Evolutionary conservation across 2,113 vertebrate genomes (phyloP), one percentile per base, ranked within the genome.

Genomic region (Mola mola): DNA sequence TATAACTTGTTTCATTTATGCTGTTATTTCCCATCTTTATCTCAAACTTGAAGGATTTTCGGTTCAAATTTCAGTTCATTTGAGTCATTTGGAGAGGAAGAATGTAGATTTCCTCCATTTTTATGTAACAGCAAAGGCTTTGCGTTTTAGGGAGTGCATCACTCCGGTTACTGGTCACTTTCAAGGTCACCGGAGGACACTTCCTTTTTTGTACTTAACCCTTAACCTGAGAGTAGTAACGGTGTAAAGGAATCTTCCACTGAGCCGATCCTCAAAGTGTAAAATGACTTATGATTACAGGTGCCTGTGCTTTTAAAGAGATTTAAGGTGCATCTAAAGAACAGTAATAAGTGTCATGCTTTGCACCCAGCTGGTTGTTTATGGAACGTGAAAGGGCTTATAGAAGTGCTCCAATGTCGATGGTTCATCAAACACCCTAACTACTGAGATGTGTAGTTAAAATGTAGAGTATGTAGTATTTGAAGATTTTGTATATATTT

Each of bases 171-270:
- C 89, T 87, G 86, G 83, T 91, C 93, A 88, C 90, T 90, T 92
- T 90, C 87, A 87, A 86, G 57, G 76, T 91, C 87, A 90, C 92
- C 89, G 87, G 88, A 93, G 93, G 92, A 88, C 91, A 93, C 92
- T 95, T 95, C 94, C 92, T 93, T 93, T 92, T 92, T 90, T 90
- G 91, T 92, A 89, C 93, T 95, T 96, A 96, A 96, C 94, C 94
- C 92, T 86, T 94, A 92, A 94, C 94, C 90, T 43, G n/a, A 68
- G 87, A 68, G 69, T 3, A 92, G 93, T 94, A 92, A 90, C 94
- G 88, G 75, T 92, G 93, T 92, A 93, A 93, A 94, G 91, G 91
- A 91, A 92, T 89, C 85, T 91, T 40, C 81, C 76, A 87, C 89
- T 58, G 90, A 88, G 91, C 87, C 81, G 67, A n/a, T 87, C 52